Conservation (phyloP, 2,113 vertebrate genomes). For the Pelusios castaneus region DNA sequence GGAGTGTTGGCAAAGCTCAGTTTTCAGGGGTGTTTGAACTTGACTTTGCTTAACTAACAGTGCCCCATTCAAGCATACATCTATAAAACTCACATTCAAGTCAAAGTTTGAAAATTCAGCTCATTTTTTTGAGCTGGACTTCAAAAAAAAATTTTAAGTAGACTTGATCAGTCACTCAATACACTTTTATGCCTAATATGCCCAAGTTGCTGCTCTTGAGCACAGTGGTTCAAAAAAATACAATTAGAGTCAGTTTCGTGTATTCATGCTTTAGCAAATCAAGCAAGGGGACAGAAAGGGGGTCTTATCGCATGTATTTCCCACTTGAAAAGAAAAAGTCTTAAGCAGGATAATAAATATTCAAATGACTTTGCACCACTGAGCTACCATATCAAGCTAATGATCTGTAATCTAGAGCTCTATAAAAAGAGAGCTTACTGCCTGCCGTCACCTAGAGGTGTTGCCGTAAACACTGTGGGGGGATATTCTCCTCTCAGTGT, state of each 20-base stretch:
- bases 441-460: conserved; percentile 75
- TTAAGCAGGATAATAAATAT: conserved; percentile 71
- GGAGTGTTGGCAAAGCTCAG: conserved; percentile 45
- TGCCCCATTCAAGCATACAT: conserved; percentile 44
- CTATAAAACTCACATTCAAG: conserved; percentile 57
- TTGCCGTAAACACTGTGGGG: conserved; percentile 76
- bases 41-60: conserved; percentile 51
- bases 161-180: conserved; percentile 28
- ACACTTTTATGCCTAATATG: conserved; percentile 40
- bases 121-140: conserved; percentile 39
- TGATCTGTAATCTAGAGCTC: conserved; percentile 77
- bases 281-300: conserved; percentile 56
- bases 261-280: conserved; percentile 52
- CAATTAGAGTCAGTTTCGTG: conserved; percentile 59
- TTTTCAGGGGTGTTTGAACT: conserved; percentile 59
- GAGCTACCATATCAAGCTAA: conserved; percentile 76
- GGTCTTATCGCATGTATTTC: conserved; percentile 71
- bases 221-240: conserved; percentile 61
- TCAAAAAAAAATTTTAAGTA: conserved; percentile 12
- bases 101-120: conserved; percentile 58
- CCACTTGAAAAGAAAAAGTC: conserved; percentile 74
- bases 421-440: conserved; percentile 73
- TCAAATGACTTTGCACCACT: conserved; percentile 71
- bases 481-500: conserved; percentile 69
- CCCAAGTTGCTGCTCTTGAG: conserved; percentile 27